Evolutionary conservation across 2,797 vertebrate species (phyloP).

Genomic region (Lacerta bilineata): DNA sequence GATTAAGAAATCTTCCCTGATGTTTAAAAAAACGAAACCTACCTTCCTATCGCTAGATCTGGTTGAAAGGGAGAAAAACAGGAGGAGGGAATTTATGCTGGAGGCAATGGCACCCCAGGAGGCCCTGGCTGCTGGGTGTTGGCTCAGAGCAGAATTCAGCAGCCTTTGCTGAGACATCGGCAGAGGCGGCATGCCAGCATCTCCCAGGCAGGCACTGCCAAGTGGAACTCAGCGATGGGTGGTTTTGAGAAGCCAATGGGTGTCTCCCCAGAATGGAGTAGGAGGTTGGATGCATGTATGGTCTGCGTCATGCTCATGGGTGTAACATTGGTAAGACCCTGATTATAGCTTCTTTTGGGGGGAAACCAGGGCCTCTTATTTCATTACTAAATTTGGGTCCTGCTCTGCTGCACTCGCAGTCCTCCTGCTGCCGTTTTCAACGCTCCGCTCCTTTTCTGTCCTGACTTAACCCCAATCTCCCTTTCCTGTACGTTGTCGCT

Average conservation of each 20-base stretch:
- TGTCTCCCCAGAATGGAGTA: not conserved
- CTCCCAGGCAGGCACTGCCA: not conserved
- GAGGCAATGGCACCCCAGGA: not conserved
- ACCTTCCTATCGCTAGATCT: not conserved
- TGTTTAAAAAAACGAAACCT: not conserved
- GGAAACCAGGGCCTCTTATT: not conserved
- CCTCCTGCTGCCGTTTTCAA: not conserved
- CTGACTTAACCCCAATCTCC: not conserved
- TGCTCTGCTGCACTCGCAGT: not conserved
- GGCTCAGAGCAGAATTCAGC: not conserved
- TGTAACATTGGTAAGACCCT: not conserved
- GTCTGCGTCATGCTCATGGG: not conserved
- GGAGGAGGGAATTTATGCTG: not conserved
- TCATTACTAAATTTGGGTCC: not conserved
- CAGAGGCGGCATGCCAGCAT: not conserved
- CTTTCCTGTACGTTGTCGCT: not conserved
- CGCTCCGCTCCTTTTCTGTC: too few species aligned
- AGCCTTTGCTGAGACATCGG: not conserved
- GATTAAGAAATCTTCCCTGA: not conserved
- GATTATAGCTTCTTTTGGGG: conserved; percentile 18
- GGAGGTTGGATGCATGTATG: not conserved
- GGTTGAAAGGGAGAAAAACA: not conserved
- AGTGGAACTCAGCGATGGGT: conserved; percentile 3
- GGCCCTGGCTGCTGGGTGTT: not conserved
- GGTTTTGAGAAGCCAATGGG: conserved; percentile 16